Evolutionary conservation across 2,113 vertebrate genomes (phyloP).

Genomic region (Ondatra zibethicus): DNA sequence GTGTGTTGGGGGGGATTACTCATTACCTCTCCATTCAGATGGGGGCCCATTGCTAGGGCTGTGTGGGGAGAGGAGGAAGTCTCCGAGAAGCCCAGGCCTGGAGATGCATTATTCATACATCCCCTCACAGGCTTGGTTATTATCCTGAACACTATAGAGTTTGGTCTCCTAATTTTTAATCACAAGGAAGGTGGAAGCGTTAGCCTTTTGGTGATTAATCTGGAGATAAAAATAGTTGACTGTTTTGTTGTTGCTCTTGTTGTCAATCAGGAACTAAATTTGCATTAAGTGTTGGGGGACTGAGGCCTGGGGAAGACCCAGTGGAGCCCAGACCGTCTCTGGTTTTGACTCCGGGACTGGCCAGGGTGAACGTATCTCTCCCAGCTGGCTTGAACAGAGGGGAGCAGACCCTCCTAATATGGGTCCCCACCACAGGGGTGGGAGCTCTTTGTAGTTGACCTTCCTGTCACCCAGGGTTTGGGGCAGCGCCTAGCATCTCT

Average conservation of each 20-base stretch:
- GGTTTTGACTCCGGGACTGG: rapidly evolving
- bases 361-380: rapidly evolving
- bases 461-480: neutral
- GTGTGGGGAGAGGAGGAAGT: conserved; percentile 78
- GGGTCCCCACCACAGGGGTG: rapidly evolving
- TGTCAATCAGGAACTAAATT: conserved; percentile 59
- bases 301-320: neutral
- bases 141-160: conserved; percentile 76
- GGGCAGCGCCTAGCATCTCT: neutral
- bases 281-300: conserved; percentile 62
- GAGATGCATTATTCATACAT: conserved; percentile 86
- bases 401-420: rapidly evolving
- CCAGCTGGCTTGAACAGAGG: rapidly evolving
- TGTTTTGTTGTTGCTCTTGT: conserved; percentile 62
- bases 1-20: conserved; percentile 37
- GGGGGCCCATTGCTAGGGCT: conserved; percentile 58
- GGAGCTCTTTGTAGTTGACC: no score
- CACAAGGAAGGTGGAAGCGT: conserved; percentile 76
- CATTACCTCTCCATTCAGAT: conserved; percentile 73
- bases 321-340: neutral
- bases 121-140: conserved; percentile 77
- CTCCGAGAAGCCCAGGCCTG: conserved; percentile 49
- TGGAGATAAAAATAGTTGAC: conserved; percentile 84
- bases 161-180: conserved; percentile 87
- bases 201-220: conserved; percentile 84